Evolutionary conservation across 2,888 invertebrate species (phyloP), one percentile per base, ranked within the genome.

Genomic region (Sarcophaga subvicina): DNA sequence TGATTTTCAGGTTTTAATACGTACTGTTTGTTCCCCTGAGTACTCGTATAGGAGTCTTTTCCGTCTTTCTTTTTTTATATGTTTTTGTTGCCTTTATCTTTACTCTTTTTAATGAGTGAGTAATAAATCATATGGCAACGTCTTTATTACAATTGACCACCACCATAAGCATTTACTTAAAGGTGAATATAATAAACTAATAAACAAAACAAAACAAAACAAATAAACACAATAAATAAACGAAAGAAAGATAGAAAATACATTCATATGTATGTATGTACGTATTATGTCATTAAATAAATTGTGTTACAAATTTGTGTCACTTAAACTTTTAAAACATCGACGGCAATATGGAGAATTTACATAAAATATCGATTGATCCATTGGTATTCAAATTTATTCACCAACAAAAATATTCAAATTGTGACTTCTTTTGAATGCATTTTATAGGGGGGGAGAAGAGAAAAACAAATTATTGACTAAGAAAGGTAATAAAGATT

Each of bases 271-370:
- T 22, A 22, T 22, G 60, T 6, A 37, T 8, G 8, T 37, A 37
- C 59, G 66, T 84, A 87, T 83, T 87, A 87, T 84, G 67, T 87
- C 84, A 87, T 81, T 80, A 80, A 78, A 70, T 64, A 78, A 84
- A 84, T 81, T 87, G 84, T 81, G 87, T 84, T 80, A 87, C 75
- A 75, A 76, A 76, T 87, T 84, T 79, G 81, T 87, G 83, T 59
- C 83, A 78, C 27, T 54, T 60, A 71, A 80, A 80, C 25, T 49
- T 67, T 82, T 22, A 67, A 66, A 20, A 60, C 14, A 22, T 47
- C 62, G 69, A 37, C 20, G 3, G 20, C 45, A 27, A 37, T 54
- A 14, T 27, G 14, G 37, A 17, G 47, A 72, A 37, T 64, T 22
- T 2, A 37, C 71, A 71, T 54, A 60, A 66, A 72, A 54, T 17